phyloP scores from a whole-genome alignment of 2,113 vertebrate genomes.

The zebrafish (Danio rerio) region GRCz12tu NC_133183.1:23129501-23130000 shows the following conservation, averaged over 20 bases:
- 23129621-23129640: too few species aligned
- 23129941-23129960: slow-evolving; percentile 54
- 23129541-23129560: too few species aligned
- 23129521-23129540: too few species aligned
- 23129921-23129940: slow-evolving; percentile 53
- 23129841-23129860: slow-evolving; percentile 50
- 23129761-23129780: slow-evolving; percentile 6
- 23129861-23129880: slow-evolving; percentile 39
- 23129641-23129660: too few species aligned
- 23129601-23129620: too few species aligned
- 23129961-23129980: slow-evolving; percentile 34
- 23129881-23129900: slow-evolving; percentile 33
- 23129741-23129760: slow-evolving; percentile 23
- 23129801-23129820: slow-evolving; percentile 15
- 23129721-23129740: slow-evolving; percentile 29
- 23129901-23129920: slow-evolving; percentile 33
- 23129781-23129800: slow-evolving; percentile 41
- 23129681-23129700: slow-evolving; percentile 4
- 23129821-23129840: slow-evolving; percentile 39
- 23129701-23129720: slow-evolving; percentile 27
- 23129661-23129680: not conserved
- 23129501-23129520: too few species aligned
- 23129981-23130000: slow-evolving; percentile 12
- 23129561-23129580: too few species aligned
- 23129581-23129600: too few species aligned